Evolutionary conservation across 2,888 invertebrate genomes (phyloP).

Genomic region (Elaeidobius kamerunicus): DNA sequence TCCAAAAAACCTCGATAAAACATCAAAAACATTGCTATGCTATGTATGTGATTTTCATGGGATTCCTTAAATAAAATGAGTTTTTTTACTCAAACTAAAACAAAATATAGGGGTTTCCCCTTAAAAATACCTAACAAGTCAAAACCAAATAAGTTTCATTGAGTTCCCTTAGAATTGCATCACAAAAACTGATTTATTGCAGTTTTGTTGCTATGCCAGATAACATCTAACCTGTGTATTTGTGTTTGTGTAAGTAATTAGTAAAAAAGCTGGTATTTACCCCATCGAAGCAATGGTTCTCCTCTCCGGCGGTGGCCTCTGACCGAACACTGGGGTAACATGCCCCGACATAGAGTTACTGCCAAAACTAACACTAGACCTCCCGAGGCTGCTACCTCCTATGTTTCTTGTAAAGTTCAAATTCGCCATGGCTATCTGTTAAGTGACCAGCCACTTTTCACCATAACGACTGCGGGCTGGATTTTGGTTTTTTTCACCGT

Average conservation of each 20-base stretch:
- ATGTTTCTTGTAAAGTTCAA: constrained; percentile 90
- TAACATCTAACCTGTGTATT: constrained; percentile 1
- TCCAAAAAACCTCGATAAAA: too few relatives aligned
- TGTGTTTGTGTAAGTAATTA: constrained; percentile 5
- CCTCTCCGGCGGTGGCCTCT: constrained; percentile 75
- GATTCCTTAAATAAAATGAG: too few relatives aligned
- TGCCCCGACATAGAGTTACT: constrained; percentile 69
- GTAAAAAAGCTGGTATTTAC: constrained; percentile 43
- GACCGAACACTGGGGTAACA: constrained; percentile 78
- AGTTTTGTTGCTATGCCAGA: neutral
- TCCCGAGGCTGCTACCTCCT: constrained; percentile 71
- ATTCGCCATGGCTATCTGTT: constrained; percentile 80
- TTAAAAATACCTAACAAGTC: too few relatives aligned
- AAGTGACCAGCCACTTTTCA: constrained; percentile 41
- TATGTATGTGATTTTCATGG: too few relatives aligned
- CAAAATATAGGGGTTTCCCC: too few relatives aligned
- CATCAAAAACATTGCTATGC: too few relatives aligned
- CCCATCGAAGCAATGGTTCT: constrained; percentile 56
- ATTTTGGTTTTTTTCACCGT: constrained; percentile 30
- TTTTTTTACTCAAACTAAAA: too few relatives aligned
- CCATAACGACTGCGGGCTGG: constrained; percentile 45
- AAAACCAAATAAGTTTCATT: too few relatives aligned
- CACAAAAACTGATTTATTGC: neutral
- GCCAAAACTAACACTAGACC: constrained; percentile 63
- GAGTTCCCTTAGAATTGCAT: neutral